Evolutionary conservation across 2,797 vertebrate species (phyloP), one percentile per base, ranked within the genome.

Genomic region (Danionella dracula): DNA sequence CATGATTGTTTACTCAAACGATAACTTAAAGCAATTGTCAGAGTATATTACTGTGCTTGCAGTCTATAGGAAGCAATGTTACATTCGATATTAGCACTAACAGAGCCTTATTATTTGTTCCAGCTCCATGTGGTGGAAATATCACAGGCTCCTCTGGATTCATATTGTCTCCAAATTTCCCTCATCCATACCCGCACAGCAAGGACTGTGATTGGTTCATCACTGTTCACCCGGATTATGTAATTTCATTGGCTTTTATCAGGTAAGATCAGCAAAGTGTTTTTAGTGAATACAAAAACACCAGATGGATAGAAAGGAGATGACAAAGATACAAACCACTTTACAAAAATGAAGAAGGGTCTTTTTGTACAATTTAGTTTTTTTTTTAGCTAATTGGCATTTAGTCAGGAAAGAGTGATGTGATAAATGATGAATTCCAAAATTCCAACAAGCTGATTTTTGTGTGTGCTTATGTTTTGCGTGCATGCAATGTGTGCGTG

Each of bases 161-260:
- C 83, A 96, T 98, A 81, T 91, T 99, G 23, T 98, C 96, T 21
- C 96, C 96, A 32, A 98, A 95, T 79, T 98, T 93, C 76, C 95
- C 96, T 66, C 93, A 95, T 73, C 94, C 96, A 0, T 97, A 98
- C 80, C 95, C 96, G 0, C 96, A 97, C 70, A 97, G 95, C 87
- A 95, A 96, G 78, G 96, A 99, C 77, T 99, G 96, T 72, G 94
- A 98, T 76, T 99, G 96, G 96, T 94, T 93, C 4, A 90, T 99
- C 70, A 85, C 85, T 0, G 96, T 98, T 50, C 95, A 95, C 71
- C 83, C 92, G 0, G 96, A 98, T 83, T 98, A 98, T 38, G 95
- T 99, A n/a, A 95, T 99, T 81, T 98, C 96, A 1, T 81, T 98
- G 81, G 95, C 95, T 40, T 99, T 99, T 77, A 97, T 99, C 85